These are phyloP conservation scores for Mobula hypostoma DNA, from an alignment of 2,113 vertebrate species.

Conservation along the genomic window DNA sequence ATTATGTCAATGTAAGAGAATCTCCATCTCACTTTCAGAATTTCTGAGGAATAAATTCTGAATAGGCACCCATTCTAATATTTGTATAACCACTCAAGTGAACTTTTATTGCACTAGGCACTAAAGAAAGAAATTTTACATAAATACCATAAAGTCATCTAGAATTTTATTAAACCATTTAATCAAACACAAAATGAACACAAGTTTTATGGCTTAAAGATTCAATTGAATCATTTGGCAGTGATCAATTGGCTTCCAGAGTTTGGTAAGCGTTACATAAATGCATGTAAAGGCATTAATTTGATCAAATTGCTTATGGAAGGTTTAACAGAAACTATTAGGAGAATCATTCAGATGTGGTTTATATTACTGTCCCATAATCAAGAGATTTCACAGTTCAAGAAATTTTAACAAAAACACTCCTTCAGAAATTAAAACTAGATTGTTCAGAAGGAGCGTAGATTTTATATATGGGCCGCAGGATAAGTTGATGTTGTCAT, in stretches of 20 bases:
- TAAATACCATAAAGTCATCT: neutral
- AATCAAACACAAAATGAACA: neutral
- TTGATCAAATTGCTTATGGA: conserved; percentile 23
- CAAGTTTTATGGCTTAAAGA: neutral
- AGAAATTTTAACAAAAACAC: neutral
- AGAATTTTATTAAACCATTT: neutral
- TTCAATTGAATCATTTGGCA: neutral
- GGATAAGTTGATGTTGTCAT: neutral
- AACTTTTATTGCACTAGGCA: neutral
- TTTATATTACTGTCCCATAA: neutral
- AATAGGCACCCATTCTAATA: neutral
- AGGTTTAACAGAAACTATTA: neutral
- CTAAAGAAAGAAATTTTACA: neutral
- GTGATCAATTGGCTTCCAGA: neutral
- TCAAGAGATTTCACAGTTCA: neutral
- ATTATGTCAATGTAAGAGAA: neutral
- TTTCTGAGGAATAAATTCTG: neutral
- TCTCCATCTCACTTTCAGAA: neutral
- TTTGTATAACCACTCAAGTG: neutral
- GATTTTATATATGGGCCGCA: neutral
- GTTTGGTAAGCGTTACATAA: neutral
- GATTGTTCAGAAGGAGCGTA: neutral
- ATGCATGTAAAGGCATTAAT: neutral
- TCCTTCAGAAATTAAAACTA: neutral
- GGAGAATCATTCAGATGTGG: neutral